Base-by-base conservation (phyloP, 2,888 invertebrate species). In the Thyatira batis region DNA sequence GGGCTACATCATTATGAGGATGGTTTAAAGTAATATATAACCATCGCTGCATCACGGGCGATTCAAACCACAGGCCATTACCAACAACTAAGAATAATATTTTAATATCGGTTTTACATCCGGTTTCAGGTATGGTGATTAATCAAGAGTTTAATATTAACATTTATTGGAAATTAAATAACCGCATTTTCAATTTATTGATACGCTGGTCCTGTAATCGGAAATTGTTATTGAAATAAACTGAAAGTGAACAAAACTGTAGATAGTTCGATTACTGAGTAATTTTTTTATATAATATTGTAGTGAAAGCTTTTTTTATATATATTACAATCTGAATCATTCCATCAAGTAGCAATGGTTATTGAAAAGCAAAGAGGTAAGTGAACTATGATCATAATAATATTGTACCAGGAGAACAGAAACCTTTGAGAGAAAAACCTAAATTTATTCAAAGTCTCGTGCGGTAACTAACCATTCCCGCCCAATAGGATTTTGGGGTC, bases 21-120 rank as follows among this genome's bases (percentile, higher is more conserved):
- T n/a, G n/a, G n/a, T n/a, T n/a, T n/a, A n/a, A n/a, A n/a, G n/a
- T n/a, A n/a, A n/a, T 59, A 49, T 63, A 62, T 56, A 58, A 49
- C 65, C 59, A 66, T 64, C 68, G 61, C 65, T 59, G 58, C 51
- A 53, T 45, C 8, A 50, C 21, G 53, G 58, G 53, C 59, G 30
- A 60, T 33, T 50, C 44, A 55, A 58, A 67, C 72, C 72, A 53
- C 64, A 71, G 70, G 62, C 70, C 71, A 76, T 72, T 72, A 69
- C 62, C 67, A 65, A 66, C n/a, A 17, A 17, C n/a, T 69, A 55
- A 55, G 60, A 57, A 55, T 61, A 60, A 27, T 56, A 54, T 62
- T 62, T 51, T 58, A 64, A 64, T 66, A 58, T 63, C 55, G 46
- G 23, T 60, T 65, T 67, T 67, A 67, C 60, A 69, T 54, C 58